phyloP scores from a whole-genome alignment of 1,140 invertebrate species.

The Brachionus koreanus region DNA sequence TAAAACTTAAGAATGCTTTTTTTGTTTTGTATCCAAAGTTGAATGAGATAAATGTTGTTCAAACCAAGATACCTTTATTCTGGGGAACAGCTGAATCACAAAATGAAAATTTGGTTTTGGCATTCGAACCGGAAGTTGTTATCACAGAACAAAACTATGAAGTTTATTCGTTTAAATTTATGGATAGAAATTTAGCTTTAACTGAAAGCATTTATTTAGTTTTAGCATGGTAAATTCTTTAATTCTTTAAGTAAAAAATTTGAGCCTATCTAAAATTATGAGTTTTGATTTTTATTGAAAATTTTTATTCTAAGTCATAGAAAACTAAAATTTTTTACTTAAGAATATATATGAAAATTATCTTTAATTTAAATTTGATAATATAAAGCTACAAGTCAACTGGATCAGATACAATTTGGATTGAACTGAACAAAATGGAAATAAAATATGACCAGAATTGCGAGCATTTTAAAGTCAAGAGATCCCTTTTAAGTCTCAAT shows the following conservation, averaged over 20 bases:
- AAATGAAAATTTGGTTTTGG: background rate
- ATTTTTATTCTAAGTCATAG: too few relatives aligned
- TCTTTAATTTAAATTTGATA: background rate
- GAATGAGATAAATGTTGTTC: background rate
- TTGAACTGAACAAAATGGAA: background rate
- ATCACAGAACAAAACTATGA: background rate
- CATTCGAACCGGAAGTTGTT: background rate
- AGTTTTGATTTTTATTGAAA: too few relatives aligned
- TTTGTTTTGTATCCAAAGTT: conserved; percentile 18
- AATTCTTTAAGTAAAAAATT: too few relatives aligned
- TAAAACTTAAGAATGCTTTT: background rate
- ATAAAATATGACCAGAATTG: background rate
- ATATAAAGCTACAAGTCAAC: background rate
- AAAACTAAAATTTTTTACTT: too few relatives aligned
- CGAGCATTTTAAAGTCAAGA: background rate
- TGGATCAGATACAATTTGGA: background rate
- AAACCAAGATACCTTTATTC: background rate
- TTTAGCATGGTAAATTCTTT: background rate
- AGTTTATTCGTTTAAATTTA: background rate
- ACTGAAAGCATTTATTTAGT: background rate
- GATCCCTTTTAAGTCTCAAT: background rate
- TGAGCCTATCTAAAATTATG: too few relatives aligned
- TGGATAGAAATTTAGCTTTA: background rate
- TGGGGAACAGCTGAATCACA: background rate
- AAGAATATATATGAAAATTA: too few relatives aligned